phyloP scores from a whole-genome alignment of 2,888 invertebrate species.

The Tenodera sinensis region DNA sequence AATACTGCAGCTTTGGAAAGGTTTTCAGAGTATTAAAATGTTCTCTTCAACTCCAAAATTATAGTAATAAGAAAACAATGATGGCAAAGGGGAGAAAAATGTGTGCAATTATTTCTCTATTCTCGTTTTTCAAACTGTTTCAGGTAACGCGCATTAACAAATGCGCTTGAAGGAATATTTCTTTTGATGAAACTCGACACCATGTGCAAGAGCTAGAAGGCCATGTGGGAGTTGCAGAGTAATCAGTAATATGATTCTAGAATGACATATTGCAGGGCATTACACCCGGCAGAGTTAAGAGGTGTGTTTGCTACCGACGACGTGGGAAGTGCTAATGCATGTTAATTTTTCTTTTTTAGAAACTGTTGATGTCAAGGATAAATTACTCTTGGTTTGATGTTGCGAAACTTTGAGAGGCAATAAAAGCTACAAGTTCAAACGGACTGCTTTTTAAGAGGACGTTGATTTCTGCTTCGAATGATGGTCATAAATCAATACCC shows the following conservation, averaged over 20 bases:
- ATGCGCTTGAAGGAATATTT: not conserved
- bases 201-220: not conserved
- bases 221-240: not conserved
- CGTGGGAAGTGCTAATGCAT: not conserved
- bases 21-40: too few species aligned
- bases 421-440: too few species aligned
- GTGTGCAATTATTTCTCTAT: too few species aligned
- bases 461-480: too few species aligned
- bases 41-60: too few species aligned
- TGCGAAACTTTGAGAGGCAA: too few species aligned
- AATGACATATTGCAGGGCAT: not conserved
- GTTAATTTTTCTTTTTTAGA: not conserved
- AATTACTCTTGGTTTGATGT: not conserved
- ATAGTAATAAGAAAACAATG: too few species aligned
- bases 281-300: not conserved
- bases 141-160: not conserved
- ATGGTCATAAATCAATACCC: too few species aligned
- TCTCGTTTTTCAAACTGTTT: not conserved
- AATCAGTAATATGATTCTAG: not conserved
- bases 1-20: too few species aligned
- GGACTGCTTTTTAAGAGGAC: too few species aligned
- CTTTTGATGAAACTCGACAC: not conserved
- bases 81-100: too few species aligned
- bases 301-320: not conserved
- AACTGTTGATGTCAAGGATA: not conserved